These are phyloP conservation scores for Sternotherus odoratus DNA, from an alignment of 2,797 vertebrate species.

Conservation along the genomic window DNA sequence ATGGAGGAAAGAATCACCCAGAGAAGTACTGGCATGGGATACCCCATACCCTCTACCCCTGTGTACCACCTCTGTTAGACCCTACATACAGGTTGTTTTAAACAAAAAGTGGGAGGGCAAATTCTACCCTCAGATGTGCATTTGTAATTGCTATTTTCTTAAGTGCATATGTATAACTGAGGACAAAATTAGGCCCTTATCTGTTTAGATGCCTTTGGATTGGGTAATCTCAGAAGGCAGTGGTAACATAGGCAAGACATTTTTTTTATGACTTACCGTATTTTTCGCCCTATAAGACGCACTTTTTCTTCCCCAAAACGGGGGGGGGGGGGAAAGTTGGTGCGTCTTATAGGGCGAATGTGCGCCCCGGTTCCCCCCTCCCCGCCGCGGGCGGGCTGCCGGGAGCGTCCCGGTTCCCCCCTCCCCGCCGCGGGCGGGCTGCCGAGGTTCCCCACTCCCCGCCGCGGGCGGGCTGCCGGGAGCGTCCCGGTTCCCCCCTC, in stretches of 20 bases:
- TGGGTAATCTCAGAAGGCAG: not conserved
- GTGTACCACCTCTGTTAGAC: not conserved
- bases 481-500: no score
- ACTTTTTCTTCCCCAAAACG: no score
- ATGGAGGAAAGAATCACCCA: not conserved
- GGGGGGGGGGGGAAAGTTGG: no score
- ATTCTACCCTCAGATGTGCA: not conserved
- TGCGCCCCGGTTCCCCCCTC: no score
- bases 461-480: no score
- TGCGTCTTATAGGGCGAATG: no score
- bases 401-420: no score
- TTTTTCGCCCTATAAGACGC: no score
- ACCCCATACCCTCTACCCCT: not conserved
- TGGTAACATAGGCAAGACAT: not conserved
- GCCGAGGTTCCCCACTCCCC: no score
- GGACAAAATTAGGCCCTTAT: not conserved
- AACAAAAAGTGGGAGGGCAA: not conserved
- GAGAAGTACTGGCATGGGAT: not conserved
- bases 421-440: no score
- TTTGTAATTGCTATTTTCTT: not conserved
- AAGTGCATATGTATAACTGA: not conserved
- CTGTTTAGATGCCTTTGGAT: not conserved
- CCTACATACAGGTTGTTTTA: not conserved
- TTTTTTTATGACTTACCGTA: not conserved
- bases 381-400: no score